phyloP scores from a whole-genome alignment of 2,888 invertebrate genomes.

The Magallana nippona region DNA sequence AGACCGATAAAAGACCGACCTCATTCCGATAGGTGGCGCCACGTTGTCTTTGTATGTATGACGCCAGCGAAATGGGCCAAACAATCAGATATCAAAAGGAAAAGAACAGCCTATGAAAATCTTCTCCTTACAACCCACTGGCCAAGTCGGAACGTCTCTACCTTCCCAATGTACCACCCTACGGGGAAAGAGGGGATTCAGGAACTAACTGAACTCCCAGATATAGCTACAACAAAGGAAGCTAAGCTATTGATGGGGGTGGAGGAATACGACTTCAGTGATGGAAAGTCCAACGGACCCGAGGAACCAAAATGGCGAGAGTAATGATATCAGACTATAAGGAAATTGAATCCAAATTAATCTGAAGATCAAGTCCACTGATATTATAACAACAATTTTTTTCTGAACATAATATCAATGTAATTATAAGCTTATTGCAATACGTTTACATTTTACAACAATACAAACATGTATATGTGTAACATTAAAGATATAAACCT shows the following conservation, averaged over 20 bases:
- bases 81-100: slow-evolving; percentile 56
- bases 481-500: too few relatives aligned
- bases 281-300: slow-evolving; percentile 58
- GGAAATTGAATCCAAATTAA: not conserved
- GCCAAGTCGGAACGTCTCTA: slow-evolving; percentile 56
- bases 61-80: slow-evolving; percentile 69
- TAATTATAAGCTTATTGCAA: too few relatives aligned
- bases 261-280: slow-evolving; percentile 56
- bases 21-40: slow-evolving; percentile 65
- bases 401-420: too few relatives aligned
- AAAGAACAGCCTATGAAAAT: slow-evolving; percentile 59
- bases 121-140: slow-evolving; percentile 64
- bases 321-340: too few relatives aligned
- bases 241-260: slow-evolving; percentile 55
- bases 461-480: too few relatives aligned
- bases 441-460: too few relatives aligned
- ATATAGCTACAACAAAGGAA: slow-evolving; percentile 54
- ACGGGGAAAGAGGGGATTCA: slow-evolving; percentile 10
- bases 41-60: slow-evolving; percentile 68
- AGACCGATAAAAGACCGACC: slow-evolving; percentile 58
- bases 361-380: too few relatives aligned
- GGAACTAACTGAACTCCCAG: slow-evolving; percentile 47
- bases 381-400: too few relatives aligned
- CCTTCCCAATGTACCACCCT: slow-evolving; percentile 45
- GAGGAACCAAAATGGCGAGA: slow-evolving; percentile 36